Base-by-base conservation (phyloP, 2,888 invertebrate genomes). In the Drosophila barbarae region DNA sequence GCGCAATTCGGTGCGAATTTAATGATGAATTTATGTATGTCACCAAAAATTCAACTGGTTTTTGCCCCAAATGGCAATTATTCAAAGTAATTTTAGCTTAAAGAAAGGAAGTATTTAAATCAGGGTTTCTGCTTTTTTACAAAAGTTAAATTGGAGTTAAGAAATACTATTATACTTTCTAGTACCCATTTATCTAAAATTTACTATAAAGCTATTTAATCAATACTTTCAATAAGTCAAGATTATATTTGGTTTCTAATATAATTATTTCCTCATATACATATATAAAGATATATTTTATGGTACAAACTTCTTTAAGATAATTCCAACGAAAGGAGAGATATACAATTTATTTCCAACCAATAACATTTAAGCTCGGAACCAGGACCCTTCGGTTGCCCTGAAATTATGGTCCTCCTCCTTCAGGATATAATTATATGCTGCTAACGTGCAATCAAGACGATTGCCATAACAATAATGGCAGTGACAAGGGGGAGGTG, bases 361-460 rank as follows among this genome's bases (percentile, higher is more conserved):
- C 35, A 38, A 44, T 63, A 36, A 18, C 58, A 46, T 57, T 44
- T 42, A 35, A 56, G 36, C 18, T 32, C 8, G 13, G 13, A 8
- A 21, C 9, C 21, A 5, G 32, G 18, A 36, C 21, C 52, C 52
- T n/a, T 32, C 12, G 38, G 2, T 26, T 32, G 30, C 21, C 18
- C 55, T 52, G 52, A 32, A 56, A 44, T 59, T 46, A 51, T 44
- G 35, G 35, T 28, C 34, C 41, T 41, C 34, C 56, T 41, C 13
- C 9, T 30, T 42, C 42, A 44, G 57, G 39, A 36, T 64, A 64
- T 65, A 65, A 65, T 65, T 54, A 65, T 65, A 42, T 54, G 54
- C 54, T 64, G 38, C 65, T 64, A 60, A 69, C 69, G 69, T 61
- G 71, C 76, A 77, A 83, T 80, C 76, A 77, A 68, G 71, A 39